Conservation (phyloP, 2,888 invertebrate genomes). For the Neoitamus cyanurus region DNA sequence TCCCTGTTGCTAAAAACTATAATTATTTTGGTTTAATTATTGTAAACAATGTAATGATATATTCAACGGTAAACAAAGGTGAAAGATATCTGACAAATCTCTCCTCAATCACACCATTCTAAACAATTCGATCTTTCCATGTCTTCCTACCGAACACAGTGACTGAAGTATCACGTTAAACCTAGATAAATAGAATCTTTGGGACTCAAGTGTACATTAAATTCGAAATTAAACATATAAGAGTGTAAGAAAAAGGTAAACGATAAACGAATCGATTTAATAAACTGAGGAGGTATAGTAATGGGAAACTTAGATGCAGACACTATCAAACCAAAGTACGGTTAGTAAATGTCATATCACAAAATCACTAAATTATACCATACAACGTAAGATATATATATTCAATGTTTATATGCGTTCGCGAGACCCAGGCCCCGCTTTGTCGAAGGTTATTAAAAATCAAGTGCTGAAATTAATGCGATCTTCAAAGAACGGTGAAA, state of each 20-base stretch:
- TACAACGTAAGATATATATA: slow-evolving; percentile 49
- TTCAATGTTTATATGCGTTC: slow-evolving; percentile 19
- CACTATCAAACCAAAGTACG: slow-evolving; percentile 29
- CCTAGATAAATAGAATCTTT: slow-evolving; percentile 16
- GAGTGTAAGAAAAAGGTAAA: background rate
- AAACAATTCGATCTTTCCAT: slow-evolving; percentile 23
- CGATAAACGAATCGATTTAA: background rate
- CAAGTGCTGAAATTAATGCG: slow-evolving; percentile 21
- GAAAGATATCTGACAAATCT: background rate
- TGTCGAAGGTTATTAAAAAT: background rate
- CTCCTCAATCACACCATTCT: slow-evolving; percentile 37
- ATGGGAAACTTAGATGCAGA: slow-evolving; percentile 14
- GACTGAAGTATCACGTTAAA: slow-evolving; percentile 9
- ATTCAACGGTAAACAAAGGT: background rate
- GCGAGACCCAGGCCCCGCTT: background rate
- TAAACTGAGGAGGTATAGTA: background rate
- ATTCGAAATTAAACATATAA: background rate
- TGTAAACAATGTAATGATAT: slow-evolving; percentile 4
- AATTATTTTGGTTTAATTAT: background rate
- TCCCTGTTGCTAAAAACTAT: slow-evolving; percentile 23
- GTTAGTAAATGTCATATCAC: background rate
- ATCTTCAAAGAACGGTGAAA: slow-evolving; percentile 12
- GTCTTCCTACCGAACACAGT: slow-evolving; percentile 1
- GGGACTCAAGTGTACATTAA: slow-evolving; percentile 10
- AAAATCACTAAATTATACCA: slow-evolving; percentile 29